A percentile compares a stretch with the other conserved stretches of the same genome.
Evolutionary conservation across 2,888 invertebrate genomes (phyloP).

Genomic region (Eupithecia insigniata): DNA sequence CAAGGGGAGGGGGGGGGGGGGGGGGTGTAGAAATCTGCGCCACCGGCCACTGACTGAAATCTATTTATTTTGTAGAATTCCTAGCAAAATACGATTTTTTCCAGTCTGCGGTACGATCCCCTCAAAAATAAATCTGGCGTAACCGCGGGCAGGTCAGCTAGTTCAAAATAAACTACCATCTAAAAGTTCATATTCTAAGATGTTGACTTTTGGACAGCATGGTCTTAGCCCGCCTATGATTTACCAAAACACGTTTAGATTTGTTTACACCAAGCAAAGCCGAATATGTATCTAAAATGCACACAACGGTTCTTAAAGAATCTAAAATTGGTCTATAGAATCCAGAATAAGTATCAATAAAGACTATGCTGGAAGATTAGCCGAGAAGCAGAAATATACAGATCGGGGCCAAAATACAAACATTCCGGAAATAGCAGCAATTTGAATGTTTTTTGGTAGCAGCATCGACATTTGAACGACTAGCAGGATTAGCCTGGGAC

Average conservation of each 20-base stretch:
- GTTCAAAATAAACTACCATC: no score
- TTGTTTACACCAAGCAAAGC: slow-evolving; percentile 10
- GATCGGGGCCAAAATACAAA: slow-evolving; percentile 32
- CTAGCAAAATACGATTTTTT: no score
- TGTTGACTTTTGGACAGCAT: neutral
- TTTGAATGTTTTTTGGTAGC: slow-evolving; percentile 43
- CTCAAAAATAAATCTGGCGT: no score
- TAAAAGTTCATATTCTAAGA: no score
- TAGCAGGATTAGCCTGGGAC: neutral
- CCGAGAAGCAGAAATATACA: slow-evolving; percentile 24
- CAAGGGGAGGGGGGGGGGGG: no score
- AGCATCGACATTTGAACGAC: slow-evolving; percentile 59
- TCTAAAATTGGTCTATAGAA: slow-evolving; percentile 35
- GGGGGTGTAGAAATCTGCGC: no score
- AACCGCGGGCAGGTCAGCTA: no score
- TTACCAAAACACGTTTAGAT: neutral
- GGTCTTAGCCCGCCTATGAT: neutral
- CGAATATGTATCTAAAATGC: slow-evolving; percentile 21
- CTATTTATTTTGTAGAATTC: no score
- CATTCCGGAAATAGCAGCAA: slow-evolving; percentile 39
- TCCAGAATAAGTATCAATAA: slow-evolving; percentile 37
- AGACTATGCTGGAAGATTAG: slow-evolving; percentile 37
- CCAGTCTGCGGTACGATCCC: no score
- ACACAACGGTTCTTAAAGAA: slow-evolving; percentile 31
- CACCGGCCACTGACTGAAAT: no score